A percentile compares a stretch with the other conserved stretches of the same genome.
Evolutionary conservation across 37 sponge, comb jelly and placozoan genomes (phyloP).

Genomic region (Eunapius fragilis): DNA sequence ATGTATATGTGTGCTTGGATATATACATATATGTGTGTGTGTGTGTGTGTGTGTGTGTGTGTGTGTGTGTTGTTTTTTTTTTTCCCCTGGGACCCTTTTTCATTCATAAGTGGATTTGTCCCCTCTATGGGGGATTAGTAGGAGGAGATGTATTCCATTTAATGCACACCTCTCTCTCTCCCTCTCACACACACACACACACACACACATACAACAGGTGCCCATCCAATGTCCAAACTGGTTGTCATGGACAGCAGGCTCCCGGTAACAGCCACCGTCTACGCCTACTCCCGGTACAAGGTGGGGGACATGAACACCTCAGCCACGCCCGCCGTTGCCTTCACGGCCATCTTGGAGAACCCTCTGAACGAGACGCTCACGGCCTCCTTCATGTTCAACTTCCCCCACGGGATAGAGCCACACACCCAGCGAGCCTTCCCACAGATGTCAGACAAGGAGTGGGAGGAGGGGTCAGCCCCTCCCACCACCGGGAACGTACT

Average conservation of each 20-base stretch:
- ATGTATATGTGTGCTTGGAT: too few species aligned
- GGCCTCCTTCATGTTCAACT: constrained; percentile 24
- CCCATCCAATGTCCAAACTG: constrained; percentile 9
- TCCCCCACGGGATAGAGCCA: constrained; percentile 13
- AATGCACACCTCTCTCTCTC: neutral
- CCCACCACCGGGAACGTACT: neutral
- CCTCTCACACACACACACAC: too few species aligned
- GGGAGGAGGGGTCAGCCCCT: neutral
- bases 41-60: too few species aligned
- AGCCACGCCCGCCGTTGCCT: constrained; percentile 28
- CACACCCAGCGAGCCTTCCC: neutral
- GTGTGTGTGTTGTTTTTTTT: too few species aligned
- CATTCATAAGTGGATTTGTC: too few species aligned
- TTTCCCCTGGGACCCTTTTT: too few species aligned
- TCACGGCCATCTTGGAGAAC: constrained; percentile 14
- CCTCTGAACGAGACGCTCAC: neutral
- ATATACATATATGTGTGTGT: too few species aligned
- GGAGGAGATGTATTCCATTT: neutral
- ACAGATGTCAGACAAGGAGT: neutral
- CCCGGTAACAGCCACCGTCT: constrained; percentile 1
- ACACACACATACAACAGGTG: constrained; percentile 4
- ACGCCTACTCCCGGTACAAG: constrained; percentile 25
- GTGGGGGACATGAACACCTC: constrained; percentile 29
- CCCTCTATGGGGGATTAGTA: too few species aligned
- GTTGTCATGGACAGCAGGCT: constrained; percentile 1